Evolutionary conservation across 2,888 invertebrate genomes (phyloP), one percentile per base, ranked within the genome.

Genomic region (Aspidiotus rigidus): DNA sequence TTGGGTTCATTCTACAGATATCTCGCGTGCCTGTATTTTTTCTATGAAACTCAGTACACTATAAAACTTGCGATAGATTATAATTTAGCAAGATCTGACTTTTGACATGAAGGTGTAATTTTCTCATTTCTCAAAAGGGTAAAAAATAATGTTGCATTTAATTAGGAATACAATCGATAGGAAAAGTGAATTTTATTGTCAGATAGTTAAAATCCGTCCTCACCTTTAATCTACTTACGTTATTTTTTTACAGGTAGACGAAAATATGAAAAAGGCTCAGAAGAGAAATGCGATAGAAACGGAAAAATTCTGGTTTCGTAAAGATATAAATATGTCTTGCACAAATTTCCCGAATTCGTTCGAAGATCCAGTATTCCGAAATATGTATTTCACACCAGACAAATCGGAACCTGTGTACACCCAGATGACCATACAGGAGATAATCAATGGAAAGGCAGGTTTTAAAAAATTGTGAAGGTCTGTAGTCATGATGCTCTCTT

Each of bases 261-360:
- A 97, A 80, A 99, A 99, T 79, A 95, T 99, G 94, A 86, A 89
- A 76, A 88, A 87, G 69, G 97, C 97, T 0, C 97, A 97, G 80
- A 89, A 89, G 76, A 84, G 91, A 69, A 89, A 93, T 79, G 97
- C 98, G 7, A 87, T 91, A 69, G 82, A 83, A 61, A 82, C 82
- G 69, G 86, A 90, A 77, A 89, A 88, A 77, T 98, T 99, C 81
- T 95, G 94, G 91, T 99, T 97, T 81, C 98, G 94, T 17, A 86
- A 86, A 74, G 89, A 91, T 76, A 86, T 91, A 64, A 82, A 83
- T 3, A 28, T 83, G 81, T 28, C 79, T 80, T 69, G 76, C 77
- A 8, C 80, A 75, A 78, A 41, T 73, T 75, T 73, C 42, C 67
- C 67, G 13, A 67, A 67, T 60, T 67, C 59, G 60, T 44, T 67